Base-by-base conservation (phyloP, 2,888 invertebrate genomes). In the Hirtodrosophila cameraria region DNA sequence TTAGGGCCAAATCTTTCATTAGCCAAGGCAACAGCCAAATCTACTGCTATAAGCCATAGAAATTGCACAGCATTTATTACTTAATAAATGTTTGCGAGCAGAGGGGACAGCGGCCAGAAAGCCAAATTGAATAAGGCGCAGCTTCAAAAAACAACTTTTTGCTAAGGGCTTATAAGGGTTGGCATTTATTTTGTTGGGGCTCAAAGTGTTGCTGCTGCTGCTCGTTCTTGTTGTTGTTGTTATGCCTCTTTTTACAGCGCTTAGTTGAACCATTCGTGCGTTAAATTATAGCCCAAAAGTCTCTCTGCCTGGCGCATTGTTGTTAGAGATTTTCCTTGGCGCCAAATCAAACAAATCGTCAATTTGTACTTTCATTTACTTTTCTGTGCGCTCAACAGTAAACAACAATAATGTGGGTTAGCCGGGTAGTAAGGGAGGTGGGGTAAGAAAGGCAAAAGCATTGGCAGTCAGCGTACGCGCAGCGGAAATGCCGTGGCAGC, bases 351-450 rank as follows among this genome's bases (percentile, higher is more conserved):
- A 83, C 83, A 85, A 83, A 83, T 83, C 74, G 75, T 66, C 83
- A 83, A 83, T 80, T 77, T 83, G 86, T 83, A 85, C 80, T 70
- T 85, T 83, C 83, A 82, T 77, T 82, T 85, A 80, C 78, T 79
- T 75, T 70, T 39, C 65, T 61, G 67, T 62, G 49, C 75, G 61
- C 50, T 67, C 75, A 64, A 68, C 75, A 58, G 41, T 75, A 60
- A 71, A 73, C 62, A 38, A 42, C 49, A 39, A 42, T 33, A 50
- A 30, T 3, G 28, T n/a, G 18, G 1, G 1, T 11, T 8, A 6
- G 8, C 4, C n/a, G 6, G 8, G 11, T 2, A 16, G 16, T 3
- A 6, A 15, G 18, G 9, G 12, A n/a, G n/a, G n/a, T n/a, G n/a
- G n/a, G n/a, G n/a, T n/a, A n/a, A n/a, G 9, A 23, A 6, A 4